Conservation (phyloP, 2,888 invertebrate genomes). For the Neoascia interrupta region DNA sequence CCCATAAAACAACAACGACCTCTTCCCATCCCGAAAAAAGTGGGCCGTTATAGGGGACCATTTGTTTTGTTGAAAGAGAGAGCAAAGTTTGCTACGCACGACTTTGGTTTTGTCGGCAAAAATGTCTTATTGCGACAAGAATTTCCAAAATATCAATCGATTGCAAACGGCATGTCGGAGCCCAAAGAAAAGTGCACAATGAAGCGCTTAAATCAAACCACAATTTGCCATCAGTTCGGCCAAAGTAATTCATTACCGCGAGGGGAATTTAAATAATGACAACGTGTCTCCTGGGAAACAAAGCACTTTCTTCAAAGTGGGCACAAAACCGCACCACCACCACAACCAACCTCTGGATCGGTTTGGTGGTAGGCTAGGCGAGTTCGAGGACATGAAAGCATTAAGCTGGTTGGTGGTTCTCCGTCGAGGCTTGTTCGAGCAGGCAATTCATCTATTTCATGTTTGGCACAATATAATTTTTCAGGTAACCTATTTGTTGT, state of each 20-base stretch:
- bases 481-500: constrained; percentile 62
- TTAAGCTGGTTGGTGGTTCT: too few species aligned
- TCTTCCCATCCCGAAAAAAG: background rate
- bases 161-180: constrained; percentile 46
- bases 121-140: constrained; percentile 24
- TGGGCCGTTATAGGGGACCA: constrained; percentile 59
- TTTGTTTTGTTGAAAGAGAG: too few species aligned
- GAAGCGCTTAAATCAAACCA: constrained; percentile 64
- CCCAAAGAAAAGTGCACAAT: constrained; percentile 42
- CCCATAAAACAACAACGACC: background rate
- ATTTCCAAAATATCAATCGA: constrained; percentile 59
- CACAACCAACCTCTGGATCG: background rate
- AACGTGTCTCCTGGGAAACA: constrained; percentile 57
- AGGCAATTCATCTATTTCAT: constrained; percentile 64
- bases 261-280: constrained; percentile 64
- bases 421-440: too few species aligned
- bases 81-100: constrained; percentile 47
- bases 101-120: constrained; percentile 21
- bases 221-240: constrained; percentile 71
- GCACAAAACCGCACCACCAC: constrained; percentile 7
- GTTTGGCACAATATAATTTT: constrained; percentile 57
- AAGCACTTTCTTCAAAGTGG: constrained; percentile 58
- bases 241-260: constrained; percentile 60
- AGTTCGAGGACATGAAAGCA: constrained; percentile 45
- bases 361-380: too few species aligned